Base-by-base conservation (phyloP, 2,797 vertebrate species). In the Gouania willdenowi region DNA sequence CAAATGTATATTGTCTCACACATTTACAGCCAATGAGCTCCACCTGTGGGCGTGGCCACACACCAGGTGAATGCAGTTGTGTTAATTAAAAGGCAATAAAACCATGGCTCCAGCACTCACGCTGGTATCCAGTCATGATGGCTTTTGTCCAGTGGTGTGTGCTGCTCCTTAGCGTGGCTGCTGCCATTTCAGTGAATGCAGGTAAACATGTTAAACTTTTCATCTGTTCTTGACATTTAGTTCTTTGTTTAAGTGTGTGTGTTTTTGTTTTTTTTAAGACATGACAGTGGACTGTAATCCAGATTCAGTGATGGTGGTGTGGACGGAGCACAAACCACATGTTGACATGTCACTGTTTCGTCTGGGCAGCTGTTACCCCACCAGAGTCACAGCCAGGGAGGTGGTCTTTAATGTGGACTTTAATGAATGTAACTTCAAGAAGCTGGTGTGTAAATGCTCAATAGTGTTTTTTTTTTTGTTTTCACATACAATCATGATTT, bases 291-390 rank as follows among this genome's bases (percentile, higher is more conserved):
- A 88, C 20, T 90, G 88, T 3, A 31, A 26, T 8, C 31, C 26
- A 8, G 72, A 62, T 5, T 64, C 22, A n/a, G 29, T 88, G 41
- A 66, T 40, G 0, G 29, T 88, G 21, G 75, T 73, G 32, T 90
- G 85, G 88, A 62, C 27, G 2, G 75, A 79, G 2, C 15, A 18
- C 36, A 42, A 50, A 18, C 11, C 58, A 5, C 41, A 54, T 24
- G 45, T 36, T 1, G 75, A 87, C 6, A 10, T 13, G 0, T 79
- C 65, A 0, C 55, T 75, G 1, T 52, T 86, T 2, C 82, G 65
- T 1, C 67, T 90, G 26, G 87, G 88, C 0, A 59, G 23, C 50
- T 90, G 88, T 42, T 20, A 34, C 16, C 85, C 87, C 5, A 56
- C 59, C 11, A 77, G 60, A 2, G 0, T 76, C 1, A 65, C 72